Evolutionary conservation across 2,113 vertebrate species (phyloP), one percentile per base, ranked within the genome.

Genomic region (Esox niger): DNA sequence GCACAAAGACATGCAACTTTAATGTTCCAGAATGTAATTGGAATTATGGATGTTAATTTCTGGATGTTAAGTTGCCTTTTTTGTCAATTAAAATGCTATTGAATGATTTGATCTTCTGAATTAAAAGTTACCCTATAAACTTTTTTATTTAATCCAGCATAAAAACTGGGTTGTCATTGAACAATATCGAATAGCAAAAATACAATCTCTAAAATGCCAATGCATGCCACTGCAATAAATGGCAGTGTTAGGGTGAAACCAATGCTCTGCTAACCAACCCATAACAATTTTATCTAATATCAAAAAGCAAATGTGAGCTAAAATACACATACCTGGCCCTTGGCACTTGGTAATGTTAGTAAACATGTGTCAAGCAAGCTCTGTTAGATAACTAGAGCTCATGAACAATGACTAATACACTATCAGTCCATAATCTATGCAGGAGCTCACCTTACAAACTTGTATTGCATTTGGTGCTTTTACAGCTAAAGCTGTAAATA

Each of bases 251-350:
- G 38, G 15, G 67, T 62, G 70, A 81, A 80, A 82, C 83, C 78
- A 78, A 68, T 61, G 38, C 38, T 43, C 38, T 43, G 3, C 15
- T 15, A 43, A 38, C 0, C 2, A 70, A 79, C 81, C 87, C 81
- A 75, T 69, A 64, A 80, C 90, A 87, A 91, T 93, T 93, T 89
- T 87, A 82, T 79, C 82, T 82, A 79, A 91, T 92, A 91, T 80
- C 32, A 79, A 83, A 76, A 79, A 79, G 70, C 77, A 77, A 62
- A 57, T 79, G 71, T 87, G 86, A 91, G 86, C 30, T 82, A 81
- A 64, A 80, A 88, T 85, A 88, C 84, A 80, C 93, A 85, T 93
- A 94, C 94, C 93, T 93, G 93, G 70, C 86, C 74, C 84, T 83
- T 85, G 82, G 89, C 86, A 90, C 85, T 79, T 65, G 32, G 79